These are phyloP conservation scores for Zosterops borbonicus DNA, from an alignment of 2,113 vertebrate genomes.

Conservation along the genomic window DNA sequence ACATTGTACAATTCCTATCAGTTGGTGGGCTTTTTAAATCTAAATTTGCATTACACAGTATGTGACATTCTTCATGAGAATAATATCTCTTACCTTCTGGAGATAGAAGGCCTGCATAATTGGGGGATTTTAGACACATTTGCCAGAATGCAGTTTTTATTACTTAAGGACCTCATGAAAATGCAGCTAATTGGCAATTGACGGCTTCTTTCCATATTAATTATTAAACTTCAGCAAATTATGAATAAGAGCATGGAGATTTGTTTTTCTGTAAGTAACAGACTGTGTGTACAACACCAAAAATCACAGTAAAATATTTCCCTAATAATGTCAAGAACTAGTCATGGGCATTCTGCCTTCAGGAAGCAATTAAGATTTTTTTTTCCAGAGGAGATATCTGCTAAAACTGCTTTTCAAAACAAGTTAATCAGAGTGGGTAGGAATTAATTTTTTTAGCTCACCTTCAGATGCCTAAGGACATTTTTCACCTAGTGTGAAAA, in stretches of 20 bases:
- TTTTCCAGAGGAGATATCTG: conserved; percentile 18
- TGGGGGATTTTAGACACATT: neutral
- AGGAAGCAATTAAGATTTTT: conserved; percentile 20
- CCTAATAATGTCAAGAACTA: neutral
- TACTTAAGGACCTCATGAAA: conserved; percentile 11
- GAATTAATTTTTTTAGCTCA: conserved; percentile 15
- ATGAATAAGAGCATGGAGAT: neutral
- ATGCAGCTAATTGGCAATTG: neutral
- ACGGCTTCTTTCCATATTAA: conserved; percentile 21
- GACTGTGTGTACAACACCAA: neutral
- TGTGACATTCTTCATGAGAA: neutral
- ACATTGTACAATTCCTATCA: neutral
- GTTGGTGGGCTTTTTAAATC: neutral
- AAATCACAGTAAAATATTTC: conserved; percentile 23
- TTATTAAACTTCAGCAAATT: conserved; percentile 26
- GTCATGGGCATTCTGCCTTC: neutral
- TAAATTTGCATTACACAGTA: neutral
- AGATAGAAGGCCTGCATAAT: neutral
- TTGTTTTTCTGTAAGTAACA: neutral
- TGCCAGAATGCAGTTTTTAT: neutral
- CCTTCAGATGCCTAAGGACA: neutral
- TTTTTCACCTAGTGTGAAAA: neutral
- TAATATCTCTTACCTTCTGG: neutral
- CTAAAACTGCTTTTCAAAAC: conserved; percentile 15
- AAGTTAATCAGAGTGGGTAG: conserved; percentile 23